phyloP scores from a whole-genome alignment of 2,888 invertebrate genomes.

The Drosophila mayaguana region DNA sequence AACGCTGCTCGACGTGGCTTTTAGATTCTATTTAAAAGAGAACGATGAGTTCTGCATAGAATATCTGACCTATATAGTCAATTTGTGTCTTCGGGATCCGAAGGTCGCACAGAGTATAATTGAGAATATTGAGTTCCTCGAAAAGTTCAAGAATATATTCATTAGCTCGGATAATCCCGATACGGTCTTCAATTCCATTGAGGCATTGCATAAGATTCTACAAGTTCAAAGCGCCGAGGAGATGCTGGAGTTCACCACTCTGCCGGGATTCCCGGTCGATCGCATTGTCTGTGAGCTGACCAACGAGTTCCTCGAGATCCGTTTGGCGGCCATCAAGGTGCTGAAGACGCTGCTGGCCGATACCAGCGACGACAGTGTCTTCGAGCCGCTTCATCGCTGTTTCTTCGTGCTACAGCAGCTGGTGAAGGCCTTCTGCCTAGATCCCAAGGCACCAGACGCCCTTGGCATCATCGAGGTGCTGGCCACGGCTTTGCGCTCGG shows the following conservation, averaged over 20 bases:
- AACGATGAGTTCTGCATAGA: constrained; percentile 77
- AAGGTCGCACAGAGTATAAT: constrained; percentile 60
- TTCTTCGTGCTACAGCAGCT: constrained; percentile 70
- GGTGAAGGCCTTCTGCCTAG: constrained; percentile 65
- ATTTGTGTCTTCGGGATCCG: constrained; percentile 77
- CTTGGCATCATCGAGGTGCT: constrained; percentile 72
- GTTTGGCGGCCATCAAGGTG: constrained; percentile 69
- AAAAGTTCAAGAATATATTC: constrained; percentile 66
- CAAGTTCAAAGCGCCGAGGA: constrained; percentile 59
- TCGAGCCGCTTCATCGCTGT: constrained; percentile 55
- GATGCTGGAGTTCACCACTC: constrained; percentile 55
- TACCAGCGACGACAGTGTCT: constrained; percentile 56
- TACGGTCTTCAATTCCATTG: constrained; percentile 70
- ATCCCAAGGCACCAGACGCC: constrained; percentile 52
- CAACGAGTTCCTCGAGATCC: constrained; percentile 71
- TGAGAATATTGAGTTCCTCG: constrained; percentile 57
- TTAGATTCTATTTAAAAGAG: constrained; percentile 64
- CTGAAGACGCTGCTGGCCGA: constrained; percentile 69
- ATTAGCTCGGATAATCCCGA: constrained; percentile 73
- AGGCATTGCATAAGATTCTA: constrained; percentile 72
- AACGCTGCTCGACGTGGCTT: constrained; percentile 54
- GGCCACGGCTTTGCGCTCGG: constrained; percentile 72
- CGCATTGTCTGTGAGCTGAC: constrained; percentile 78
- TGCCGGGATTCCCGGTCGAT: constrained; percentile 69
- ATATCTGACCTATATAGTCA: constrained; percentile 74